Evolutionary conservation across 2,113 vertebrate species (phyloP).

Genomic region (Stictonetta naevosa): DNA sequence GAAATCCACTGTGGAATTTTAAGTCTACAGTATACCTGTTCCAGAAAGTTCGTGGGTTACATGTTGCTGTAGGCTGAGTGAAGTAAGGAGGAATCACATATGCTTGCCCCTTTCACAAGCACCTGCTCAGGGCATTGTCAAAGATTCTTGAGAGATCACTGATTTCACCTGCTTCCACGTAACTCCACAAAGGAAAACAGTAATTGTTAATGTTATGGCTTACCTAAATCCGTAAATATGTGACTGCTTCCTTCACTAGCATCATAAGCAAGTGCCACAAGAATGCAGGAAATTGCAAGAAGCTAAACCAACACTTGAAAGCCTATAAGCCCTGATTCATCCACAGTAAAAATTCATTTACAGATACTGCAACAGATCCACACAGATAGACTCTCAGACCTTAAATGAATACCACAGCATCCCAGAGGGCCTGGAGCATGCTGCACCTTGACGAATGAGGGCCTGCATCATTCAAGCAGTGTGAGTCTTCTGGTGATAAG

Average conservation of each 20-base stretch:
- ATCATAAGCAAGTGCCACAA: not conserved
- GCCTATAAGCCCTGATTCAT: not conserved
- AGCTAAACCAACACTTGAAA: not conserved
- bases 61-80: not conserved
- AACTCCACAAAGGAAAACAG: not conserved
- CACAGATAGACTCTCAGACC: not conserved
- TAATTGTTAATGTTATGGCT: rapidly evolving
- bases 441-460: not conserved
- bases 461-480: not conserved
- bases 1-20: not conserved
- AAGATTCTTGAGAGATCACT: not conserved
- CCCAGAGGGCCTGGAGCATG: not conserved
- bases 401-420: not conserved
- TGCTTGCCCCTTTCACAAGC: not conserved
- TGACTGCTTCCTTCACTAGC: not conserved
- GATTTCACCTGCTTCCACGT: not conserved
- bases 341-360: not conserved
- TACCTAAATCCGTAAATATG: rapidly evolving
- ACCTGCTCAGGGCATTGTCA: not conserved
- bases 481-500: not conserved
- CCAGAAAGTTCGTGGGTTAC: not conserved
- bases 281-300: not conserved
- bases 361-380: not conserved
- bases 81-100: not conserved
- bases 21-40: not conserved